Base-by-base conservation (phyloP, 2,888 invertebrate species). In the Melanotus villosus region DNA sequence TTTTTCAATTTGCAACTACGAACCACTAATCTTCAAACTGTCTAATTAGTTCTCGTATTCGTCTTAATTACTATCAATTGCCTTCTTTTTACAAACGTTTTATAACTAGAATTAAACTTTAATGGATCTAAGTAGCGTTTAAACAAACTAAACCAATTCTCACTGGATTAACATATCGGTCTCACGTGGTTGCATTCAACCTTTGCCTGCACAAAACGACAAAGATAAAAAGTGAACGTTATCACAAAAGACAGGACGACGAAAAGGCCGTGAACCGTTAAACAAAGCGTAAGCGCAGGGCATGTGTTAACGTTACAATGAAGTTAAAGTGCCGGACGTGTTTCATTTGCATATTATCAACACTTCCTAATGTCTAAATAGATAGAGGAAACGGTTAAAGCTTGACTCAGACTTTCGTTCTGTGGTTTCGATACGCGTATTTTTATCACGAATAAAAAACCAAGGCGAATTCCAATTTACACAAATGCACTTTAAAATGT, bases 331-430 rank as follows among this genome's bases (percentile, higher is more conserved):
- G 64, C 64, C 69, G 69, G 69, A 69, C 69, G 65, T 69, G 65
- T 45, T 45, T 64, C 50, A 69, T 69, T 69, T 65, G 52, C 69
- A 69, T 69, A 41, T 62, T 63, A 65, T 69, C 65, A 65, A 69
- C 69, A 69, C 69, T 69, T 69, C 69, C 69, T 69, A 69, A 60
- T 52, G 56, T 65, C 65, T 65, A 65, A 69, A 69, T 65, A 60
- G 60, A 65, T 19, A 69, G 52, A 69, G 69, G 69, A 69, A 69
- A 65, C 56, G 69, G 60, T 21, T 54, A 56, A 18, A 19, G 45
- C 32, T 45, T 10, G 59, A 30, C 34, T 45, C 43, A 18, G 12
- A 45, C 59, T 45, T 45, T 34, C 47, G n/a, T n/a, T n/a, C 47
- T 32, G 4, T 12, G 32, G 32, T 34, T 32, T 3, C 18, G 23